Percentiles rank a stretch among this genome's conserved stretches.
phyloP scores from a whole-genome alignment of 2,888 invertebrate species.

The Cheiracanthium punctorium region DNA sequence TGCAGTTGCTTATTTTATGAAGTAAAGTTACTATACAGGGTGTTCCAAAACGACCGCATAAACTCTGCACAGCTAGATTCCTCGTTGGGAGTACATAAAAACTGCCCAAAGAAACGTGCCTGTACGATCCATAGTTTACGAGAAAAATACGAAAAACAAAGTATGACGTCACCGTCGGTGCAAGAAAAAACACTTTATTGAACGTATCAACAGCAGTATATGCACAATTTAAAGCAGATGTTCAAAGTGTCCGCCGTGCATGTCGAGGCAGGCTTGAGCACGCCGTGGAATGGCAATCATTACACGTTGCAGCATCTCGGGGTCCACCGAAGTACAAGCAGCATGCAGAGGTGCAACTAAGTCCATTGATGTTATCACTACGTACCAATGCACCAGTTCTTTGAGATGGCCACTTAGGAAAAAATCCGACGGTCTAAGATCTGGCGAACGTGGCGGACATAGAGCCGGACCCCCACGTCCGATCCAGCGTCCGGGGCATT shows the following conservation, averaged over 20 bases:
- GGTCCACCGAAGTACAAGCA: conserved; percentile 8
- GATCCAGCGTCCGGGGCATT: neutral
- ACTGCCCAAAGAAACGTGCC: neutral
- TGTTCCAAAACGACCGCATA: neutral
- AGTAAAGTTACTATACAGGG: too few species aligned
- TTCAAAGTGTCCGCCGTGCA: conserved; percentile 19
- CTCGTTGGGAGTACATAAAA: neutral
- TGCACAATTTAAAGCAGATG: conserved; percentile 4
- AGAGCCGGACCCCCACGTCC: neutral
- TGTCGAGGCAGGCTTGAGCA: neutral
- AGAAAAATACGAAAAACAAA: neutral
- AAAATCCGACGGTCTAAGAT: neutral
- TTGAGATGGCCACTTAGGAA: neutral
- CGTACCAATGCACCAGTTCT: neutral
- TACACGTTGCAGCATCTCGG: neutral
- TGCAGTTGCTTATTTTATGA: too few species aligned
- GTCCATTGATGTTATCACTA: neutral
- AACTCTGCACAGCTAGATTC: neutral
- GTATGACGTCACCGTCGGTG: too few species aligned
- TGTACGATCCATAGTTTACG: neutral
- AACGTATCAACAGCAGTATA: neutral
- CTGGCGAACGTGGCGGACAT: neutral
- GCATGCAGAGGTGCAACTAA: neutral
- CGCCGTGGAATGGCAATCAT: neutral
- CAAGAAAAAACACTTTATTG: neutral